phyloP scores from a whole-genome alignment of 2,797 vertebrate genomes.

The Anisognathus igniventris region DNA sequence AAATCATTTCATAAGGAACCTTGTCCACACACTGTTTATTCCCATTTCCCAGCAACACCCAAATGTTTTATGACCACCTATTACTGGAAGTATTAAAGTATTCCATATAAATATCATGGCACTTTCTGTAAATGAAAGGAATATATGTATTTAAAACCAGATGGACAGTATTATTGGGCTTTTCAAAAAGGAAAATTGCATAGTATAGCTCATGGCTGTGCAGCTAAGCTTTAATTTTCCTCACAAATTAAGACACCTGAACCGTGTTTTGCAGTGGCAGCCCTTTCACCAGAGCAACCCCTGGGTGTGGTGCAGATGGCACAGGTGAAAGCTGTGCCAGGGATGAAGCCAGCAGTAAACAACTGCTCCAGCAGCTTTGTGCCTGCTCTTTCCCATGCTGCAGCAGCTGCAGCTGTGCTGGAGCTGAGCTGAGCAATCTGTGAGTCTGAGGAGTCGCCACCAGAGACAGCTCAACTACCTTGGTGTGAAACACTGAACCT shows the following conservation, averaged over 20 bases:
- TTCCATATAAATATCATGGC: not conserved
- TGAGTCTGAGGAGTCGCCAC: not conserved
- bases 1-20: not conserved
- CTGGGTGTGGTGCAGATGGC: not conserved
- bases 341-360: not conserved
- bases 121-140: not conserved
- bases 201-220: not conserved
- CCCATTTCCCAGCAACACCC: not conserved
- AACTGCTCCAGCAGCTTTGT: not conserved
- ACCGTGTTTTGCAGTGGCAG: not conserved
- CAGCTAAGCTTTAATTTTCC: not conserved
- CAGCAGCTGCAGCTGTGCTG: not conserved
- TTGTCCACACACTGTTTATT: not conserved
- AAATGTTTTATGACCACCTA: not conserved
- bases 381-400: fast-evolving
- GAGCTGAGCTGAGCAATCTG: not conserved
- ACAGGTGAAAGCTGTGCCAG: not conserved
- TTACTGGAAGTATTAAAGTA: not conserved
- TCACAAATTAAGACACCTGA: not conserved
- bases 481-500: not conserved
- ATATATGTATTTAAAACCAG: not conserved
- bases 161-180: not conserved
- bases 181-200: not conserved
- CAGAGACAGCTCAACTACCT: not conserved
- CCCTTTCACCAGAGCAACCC: not conserved